These are phyloP conservation scores for Nemurella pictetii DNA, from an alignment of 2,888 invertebrate genomes.

Conservation along the genomic window DNA sequence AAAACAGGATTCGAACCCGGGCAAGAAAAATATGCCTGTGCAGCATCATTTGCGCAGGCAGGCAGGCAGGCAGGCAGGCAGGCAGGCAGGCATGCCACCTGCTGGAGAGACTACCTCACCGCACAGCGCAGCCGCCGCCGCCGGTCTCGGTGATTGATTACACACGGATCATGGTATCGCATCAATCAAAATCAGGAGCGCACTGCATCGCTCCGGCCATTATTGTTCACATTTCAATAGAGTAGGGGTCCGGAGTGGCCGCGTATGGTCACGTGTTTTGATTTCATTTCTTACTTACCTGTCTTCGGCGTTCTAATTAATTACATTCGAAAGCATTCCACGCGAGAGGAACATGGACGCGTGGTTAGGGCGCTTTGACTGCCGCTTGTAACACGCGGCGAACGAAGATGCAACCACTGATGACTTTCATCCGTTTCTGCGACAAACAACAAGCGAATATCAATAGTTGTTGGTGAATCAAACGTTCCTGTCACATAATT, in stretches of 20 bases:
- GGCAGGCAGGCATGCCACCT: background rate
- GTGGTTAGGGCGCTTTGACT: too few species aligned
- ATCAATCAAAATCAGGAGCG: conserved; percentile 17
- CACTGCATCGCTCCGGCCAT: background rate
- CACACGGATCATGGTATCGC: conserved; percentile 10
- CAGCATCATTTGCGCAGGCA: background rate
- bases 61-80: too few species aligned
- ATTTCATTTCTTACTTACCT: background rate
- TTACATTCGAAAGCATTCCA: background rate
- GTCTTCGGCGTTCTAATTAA: background rate
- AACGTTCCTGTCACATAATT: too few species aligned
- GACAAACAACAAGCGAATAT: too few species aligned
- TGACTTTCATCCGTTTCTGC: too few species aligned
- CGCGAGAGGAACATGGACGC: too few species aligned
- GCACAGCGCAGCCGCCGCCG: background rate
- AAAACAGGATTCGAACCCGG: background rate
- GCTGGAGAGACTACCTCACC: background rate
- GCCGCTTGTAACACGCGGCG: too few species aligned
- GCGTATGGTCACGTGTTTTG: background rate
- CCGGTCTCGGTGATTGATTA: conserved; percentile 31
- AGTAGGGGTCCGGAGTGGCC: background rate
- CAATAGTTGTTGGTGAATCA: too few species aligned
- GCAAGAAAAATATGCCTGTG: background rate
- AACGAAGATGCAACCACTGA: too few species aligned
- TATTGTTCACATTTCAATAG: background rate